Evolutionary conservation across 2,113 vertebrate species (phyloP).

Genomic region (Pelvicachromis taeniatus): DNA sequence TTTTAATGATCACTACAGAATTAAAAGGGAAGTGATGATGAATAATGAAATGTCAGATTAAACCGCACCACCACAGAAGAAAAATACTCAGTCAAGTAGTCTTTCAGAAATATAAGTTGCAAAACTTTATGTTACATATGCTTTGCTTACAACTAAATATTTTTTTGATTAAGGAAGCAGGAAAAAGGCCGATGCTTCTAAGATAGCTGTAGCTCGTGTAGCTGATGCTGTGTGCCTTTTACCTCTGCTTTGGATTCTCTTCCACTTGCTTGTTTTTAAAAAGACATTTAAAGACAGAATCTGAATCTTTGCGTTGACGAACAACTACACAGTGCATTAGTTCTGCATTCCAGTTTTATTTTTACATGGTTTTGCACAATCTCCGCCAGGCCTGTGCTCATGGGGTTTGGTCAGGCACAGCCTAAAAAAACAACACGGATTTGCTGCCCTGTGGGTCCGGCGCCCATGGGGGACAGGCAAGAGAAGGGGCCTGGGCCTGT

Average conservation of each 20-base stretch:
- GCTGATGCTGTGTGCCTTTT: background rate
- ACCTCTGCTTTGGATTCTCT: background rate
- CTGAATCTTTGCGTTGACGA: background rate
- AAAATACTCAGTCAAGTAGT: background rate
- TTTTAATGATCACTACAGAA: background rate
- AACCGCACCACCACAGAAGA: background rate
- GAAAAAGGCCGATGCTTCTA: background rate
- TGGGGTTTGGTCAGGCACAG: background rate
- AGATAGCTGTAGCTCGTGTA: background rate
- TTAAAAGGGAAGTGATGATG: background rate
- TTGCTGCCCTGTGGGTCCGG: background rate
- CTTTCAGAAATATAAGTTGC: background rate
- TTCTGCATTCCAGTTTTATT: background rate
- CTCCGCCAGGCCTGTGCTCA: background rate
- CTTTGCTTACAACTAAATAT: background rate
- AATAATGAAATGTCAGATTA: background rate
- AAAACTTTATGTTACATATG: background rate
- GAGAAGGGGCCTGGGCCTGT: accelerated
- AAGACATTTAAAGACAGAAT: background rate
- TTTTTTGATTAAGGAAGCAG: background rate
- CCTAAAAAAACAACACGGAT: background rate
- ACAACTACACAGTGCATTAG: background rate
- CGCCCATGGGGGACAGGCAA: background rate
- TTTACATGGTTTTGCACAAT: background rate
- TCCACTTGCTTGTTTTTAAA: background rate